Percentiles rank a stretch among this genome's conserved stretches.
Conservation (phyloP, 2,797 vertebrate species). For the Margarornis squamiger region DNA sequence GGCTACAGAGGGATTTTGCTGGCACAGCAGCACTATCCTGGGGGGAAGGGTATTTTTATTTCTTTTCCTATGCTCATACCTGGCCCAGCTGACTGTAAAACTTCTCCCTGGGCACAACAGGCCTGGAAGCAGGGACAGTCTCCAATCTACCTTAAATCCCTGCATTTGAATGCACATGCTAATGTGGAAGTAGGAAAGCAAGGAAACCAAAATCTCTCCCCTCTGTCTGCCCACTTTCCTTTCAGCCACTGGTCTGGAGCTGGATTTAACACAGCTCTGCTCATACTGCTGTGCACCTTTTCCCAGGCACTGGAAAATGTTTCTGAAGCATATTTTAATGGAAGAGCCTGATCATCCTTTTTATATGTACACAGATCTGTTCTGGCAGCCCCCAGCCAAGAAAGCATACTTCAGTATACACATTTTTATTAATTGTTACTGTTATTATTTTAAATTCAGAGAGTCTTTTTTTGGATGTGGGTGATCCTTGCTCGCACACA, state of each 20-base stretch:
- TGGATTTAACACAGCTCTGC: background rate
- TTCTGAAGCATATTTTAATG: background rate
- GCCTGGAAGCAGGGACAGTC: background rate
- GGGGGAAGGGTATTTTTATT: background rate
- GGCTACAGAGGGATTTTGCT: conserved; percentile 35
- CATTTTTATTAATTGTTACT: background rate
- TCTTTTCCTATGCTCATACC: background rate
- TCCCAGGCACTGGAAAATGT: background rate
- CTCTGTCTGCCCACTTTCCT: background rate
- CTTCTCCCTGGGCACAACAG: background rate
- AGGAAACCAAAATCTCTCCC: background rate
- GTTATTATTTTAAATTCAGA: background rate
- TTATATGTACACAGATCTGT: background rate
- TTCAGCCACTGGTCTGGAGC: background rate
- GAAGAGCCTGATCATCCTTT: background rate
- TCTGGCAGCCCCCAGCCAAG: background rate
- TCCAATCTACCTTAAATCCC: conserved; percentile 13
- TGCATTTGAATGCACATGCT: background rate
- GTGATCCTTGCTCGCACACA: background rate
- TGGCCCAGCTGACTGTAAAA: conserved; percentile 9
- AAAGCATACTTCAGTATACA: background rate
- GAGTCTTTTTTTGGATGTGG: background rate
- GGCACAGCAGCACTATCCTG: conserved; percentile 23
- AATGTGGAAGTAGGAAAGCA: background rate
- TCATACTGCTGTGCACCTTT: background rate